Conservation (phyloP, 2,113 vertebrate species). For the Terrapene triunguis region DNA sequence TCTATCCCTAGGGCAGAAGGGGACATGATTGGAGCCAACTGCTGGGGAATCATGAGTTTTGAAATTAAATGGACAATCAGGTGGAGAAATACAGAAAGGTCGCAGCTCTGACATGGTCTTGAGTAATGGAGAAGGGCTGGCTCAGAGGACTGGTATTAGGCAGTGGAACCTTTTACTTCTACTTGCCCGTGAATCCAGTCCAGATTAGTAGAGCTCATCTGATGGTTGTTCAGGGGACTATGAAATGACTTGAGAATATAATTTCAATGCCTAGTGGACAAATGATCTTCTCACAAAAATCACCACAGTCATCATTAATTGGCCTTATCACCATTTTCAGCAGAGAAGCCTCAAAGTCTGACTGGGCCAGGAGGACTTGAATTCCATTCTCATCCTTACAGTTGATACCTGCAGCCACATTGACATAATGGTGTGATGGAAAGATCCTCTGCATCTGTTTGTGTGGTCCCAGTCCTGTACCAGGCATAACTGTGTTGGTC, state of each 20-base stretch:
- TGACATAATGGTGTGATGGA: not conserved
- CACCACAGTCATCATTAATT: not conserved
- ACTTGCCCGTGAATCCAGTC: not conserved
- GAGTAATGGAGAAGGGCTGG: not conserved
- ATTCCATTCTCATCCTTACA: not conserved
- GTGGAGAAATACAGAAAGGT: not conserved
- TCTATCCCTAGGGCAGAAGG: not conserved
- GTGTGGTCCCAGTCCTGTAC: not conserved
- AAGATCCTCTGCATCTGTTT: not conserved
- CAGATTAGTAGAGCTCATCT: not conserved
- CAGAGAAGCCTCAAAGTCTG: not conserved
- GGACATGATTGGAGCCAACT: not conserved
- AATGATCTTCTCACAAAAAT: not conserved
- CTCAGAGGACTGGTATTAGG: not conserved
- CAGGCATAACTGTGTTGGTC: not conserved
- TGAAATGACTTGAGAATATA: not conserved
- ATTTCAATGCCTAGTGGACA: conserved; percentile 3
- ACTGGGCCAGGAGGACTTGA: not conserved
- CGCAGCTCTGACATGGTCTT: too few species aligned
- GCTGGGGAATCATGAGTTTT: not conserved
- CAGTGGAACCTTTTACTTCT: not conserved
- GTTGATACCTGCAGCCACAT: not conserved
- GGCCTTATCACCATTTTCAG: not conserved
- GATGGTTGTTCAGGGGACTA: not conserved
- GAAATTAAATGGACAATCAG: not conserved